Conservation (phyloP, 1,140 invertebrate species). For the Psix sp. region DNA sequence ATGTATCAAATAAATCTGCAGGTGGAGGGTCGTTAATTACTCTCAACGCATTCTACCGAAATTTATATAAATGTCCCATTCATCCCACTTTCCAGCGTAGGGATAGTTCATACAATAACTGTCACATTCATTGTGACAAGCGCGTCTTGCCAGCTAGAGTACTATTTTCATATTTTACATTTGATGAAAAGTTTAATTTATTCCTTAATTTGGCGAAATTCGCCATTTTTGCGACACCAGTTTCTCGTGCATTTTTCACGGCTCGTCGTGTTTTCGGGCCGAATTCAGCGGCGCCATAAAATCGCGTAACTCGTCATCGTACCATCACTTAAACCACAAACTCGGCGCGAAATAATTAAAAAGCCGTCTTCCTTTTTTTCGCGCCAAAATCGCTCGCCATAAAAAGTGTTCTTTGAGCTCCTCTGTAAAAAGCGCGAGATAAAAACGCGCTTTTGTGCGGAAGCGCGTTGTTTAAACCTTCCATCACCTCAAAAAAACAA, state of each 20-base stretch:
- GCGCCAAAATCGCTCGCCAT: not conserved
- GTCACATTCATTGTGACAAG: slow-evolving; percentile 19
- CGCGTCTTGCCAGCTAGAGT: slow-evolving; percentile 2
- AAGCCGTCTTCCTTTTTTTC: not conserved
- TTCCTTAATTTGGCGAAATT: slow-evolving; percentile 8
- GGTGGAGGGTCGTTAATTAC: slow-evolving; percentile 15
- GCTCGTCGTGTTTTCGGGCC: too few relatives aligned
- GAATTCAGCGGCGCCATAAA: not conserved
- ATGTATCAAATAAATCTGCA: not conserved
- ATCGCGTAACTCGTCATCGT: too few relatives aligned
- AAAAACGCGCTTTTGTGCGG: slow-evolving; percentile 22
- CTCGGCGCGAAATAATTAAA: slow-evolving; percentile 14
- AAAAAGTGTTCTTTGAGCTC: not conserved
- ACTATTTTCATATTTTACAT: slow-evolving; percentile 28
- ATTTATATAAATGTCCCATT: slow-evolving; percentile 27
- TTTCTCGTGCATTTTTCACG: slow-evolving; percentile 6
- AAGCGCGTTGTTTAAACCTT: too few relatives aligned
- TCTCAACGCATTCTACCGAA: not conserved
- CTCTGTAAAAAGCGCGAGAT: not conserved
- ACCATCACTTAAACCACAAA: not conserved
- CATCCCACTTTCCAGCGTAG: slow-evolving; percentile 8
- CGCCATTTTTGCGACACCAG: slow-evolving; percentile 9
- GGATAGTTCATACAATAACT: slow-evolving; percentile 13
- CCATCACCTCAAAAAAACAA: slow-evolving; percentile 6
- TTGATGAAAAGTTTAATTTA: slow-evolving; percentile 37